Evolutionary conservation across 1,140 invertebrate genomes (phyloP).

Genomic region (Bombus affinis): DNA sequence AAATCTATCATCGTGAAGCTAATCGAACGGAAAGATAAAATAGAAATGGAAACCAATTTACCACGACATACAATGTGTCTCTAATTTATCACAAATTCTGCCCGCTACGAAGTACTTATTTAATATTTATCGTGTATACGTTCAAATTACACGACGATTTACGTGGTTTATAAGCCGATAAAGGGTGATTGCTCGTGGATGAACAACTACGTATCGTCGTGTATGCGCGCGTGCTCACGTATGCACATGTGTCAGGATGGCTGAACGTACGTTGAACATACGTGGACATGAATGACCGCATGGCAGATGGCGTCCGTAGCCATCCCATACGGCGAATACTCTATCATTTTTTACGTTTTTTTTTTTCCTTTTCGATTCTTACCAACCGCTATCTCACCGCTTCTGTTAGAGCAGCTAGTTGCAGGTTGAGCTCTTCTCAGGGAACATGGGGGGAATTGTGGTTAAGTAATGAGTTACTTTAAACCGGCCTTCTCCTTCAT

Average conservation of each 20-base stretch:
- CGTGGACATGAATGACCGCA: conserved; percentile 62
- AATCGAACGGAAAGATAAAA: neutral
- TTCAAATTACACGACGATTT: conserved; percentile 11
- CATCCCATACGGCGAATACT: conserved; percentile 32
- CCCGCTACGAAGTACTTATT: neutral
- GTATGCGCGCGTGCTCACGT: neutral
- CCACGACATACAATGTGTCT: neutral
- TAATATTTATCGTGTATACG: conserved; percentile 30
- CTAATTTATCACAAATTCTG: conserved; percentile 12
- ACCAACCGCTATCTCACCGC: neutral
- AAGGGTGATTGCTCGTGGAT: conserved; percentile 24
- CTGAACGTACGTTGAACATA: conserved; percentile 33
- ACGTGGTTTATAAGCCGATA: conserved; percentile 39
- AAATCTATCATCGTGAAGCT: neutral
- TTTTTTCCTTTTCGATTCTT: neutral
- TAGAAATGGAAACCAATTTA: neutral
- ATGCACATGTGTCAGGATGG: conserved; percentile 14
- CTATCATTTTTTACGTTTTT: conserved; percentile 1
- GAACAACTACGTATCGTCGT: conserved; percentile 28
- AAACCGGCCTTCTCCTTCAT: neutral
- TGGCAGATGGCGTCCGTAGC: conserved; percentile 48
- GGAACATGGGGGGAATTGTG: neutral
- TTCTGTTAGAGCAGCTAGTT: neutral
- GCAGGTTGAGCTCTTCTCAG: neutral
- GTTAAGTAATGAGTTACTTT: conserved; percentile 38